Base-by-base conservation (phyloP, 2,888 invertebrate genomes). In the Boloria selene region DNA sequence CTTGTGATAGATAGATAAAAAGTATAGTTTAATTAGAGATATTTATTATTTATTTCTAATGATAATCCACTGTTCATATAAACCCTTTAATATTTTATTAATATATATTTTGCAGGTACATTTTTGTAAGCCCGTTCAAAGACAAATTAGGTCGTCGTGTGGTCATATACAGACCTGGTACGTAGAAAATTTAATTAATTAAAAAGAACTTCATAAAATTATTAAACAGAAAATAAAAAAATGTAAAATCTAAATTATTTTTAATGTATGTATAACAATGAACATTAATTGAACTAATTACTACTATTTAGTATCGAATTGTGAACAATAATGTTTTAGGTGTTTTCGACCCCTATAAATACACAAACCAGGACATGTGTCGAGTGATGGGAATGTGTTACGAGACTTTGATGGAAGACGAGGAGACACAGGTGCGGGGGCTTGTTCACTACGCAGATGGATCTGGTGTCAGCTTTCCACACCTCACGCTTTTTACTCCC, bases 391-490 rank as follows among this genome's bases (percentile, higher is more conserved):
- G 94, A 58, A 94, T 95, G 52, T 95, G 95, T 22, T 96, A 95
- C 81, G 97, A 97, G 83, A 94, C 96, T 0, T 82, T 97, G 54
- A 93, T 97, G 93, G 96, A 96, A 80, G 96, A 97, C 79, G 96
- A 97, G 82, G 95, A 96, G 73, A 95, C 94, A 73, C 97, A 97
- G 86, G 93, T 96, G 7, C 92, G 95, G 14, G 97, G 97, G 13
- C 94, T 95, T 77, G 95, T 96, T 1, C 96, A 97, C 85, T 95
- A 95, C 81, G 95, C 95, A 2, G 96, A 97, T 77, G 95, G 96
- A 31, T 93, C 93, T 66, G 95, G 96, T 0, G 95, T 96, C 70
- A 95, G 95, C 72, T 95, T 96, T 74, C 94, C 96, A 0, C 95
- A 96, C 77, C 88, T 96, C 60, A 96, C 96, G 0, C 89, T 96